Base-by-base conservation (phyloP, 2,888 invertebrate species). In the Sacculina carcini region DNA sequence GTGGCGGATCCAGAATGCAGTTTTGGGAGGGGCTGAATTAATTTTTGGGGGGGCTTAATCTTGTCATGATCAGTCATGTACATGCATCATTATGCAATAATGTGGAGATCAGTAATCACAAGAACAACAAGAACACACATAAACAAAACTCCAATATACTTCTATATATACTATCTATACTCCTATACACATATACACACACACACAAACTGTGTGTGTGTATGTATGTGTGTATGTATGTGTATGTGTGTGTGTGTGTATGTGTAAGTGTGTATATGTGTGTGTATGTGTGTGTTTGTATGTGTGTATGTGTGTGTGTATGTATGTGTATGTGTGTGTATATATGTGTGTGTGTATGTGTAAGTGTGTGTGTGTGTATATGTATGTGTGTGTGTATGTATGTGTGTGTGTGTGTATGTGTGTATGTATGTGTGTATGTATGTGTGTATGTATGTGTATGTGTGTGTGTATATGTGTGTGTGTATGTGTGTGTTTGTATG, bases 71-170 rank as follows among this genome's bases (percentile, higher is more conserved):
- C n/a, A n/a, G n/a, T n/a, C n/a, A n/a, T n/a, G n/a, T n/a, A n/a
- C n/a, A n/a, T n/a, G n/a, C n/a, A n/a, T n/a, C n/a, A n/a, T n/a
- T n/a, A n/a, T n/a, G n/a, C n/a, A n/a, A n/a, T n/a, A n/a, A n/a
- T n/a, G n/a, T n/a, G n/a, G n/a, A n/a, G n/a, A n/a, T n/a, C n/a
- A n/a, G n/a, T n/a, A n/a, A n/a, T n/a, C n/a, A n/a, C n/a, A n/a
- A n/a, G n/a, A n/a, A n/a, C n/a, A n/a, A n/a, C n/a, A 59, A 60
- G 23, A 61, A 60, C 19, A 39, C 40, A 32, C 55, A 54, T 21
- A 38, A 50, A 53, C n/a, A 29, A 51, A 51, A 50, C 34, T 12
- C 26, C 28, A 28, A 48, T 32, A 38, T 12, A 26, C 12, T 7
- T 21, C 10, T 23, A 50, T 40, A 40, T 40, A 23, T 12, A 23